Evolutionary conservation across 2,113 vertebrate genomes (phyloP).

Genomic region (Meles meles): DNA sequence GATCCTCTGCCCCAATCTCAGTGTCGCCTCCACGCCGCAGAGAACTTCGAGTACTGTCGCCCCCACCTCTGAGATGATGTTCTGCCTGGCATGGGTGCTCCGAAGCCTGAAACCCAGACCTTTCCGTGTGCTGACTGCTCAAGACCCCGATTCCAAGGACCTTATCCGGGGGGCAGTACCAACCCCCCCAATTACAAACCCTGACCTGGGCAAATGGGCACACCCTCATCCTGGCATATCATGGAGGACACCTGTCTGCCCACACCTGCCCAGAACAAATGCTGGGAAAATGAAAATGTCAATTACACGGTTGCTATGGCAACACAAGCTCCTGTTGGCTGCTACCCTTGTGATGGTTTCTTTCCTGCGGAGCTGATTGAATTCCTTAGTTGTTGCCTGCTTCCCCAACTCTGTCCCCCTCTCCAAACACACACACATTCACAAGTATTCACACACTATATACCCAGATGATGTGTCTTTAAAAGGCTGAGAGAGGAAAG

Average conservation of each 20-base stretch:
- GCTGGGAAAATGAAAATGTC: constrained; percentile 54
- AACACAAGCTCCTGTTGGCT: background rate
- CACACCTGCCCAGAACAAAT: constrained; percentile 54
- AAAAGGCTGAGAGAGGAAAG: background rate
- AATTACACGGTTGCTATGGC: constrained; percentile 53
- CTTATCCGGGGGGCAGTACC: background rate
- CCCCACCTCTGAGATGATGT: background rate
- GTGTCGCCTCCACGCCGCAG: fast-evolving
- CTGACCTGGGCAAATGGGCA: background rate
- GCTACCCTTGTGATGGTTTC: background rate
- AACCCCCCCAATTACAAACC: background rate
- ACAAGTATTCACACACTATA: background rate
- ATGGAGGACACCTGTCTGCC: background rate
- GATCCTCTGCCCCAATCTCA: background rate
- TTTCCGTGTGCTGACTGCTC: background rate
- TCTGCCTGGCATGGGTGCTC: background rate
- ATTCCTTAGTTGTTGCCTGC: background rate
- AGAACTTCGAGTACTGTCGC: no score
- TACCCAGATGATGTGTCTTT: background rate
- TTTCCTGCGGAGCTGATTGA: background rate
- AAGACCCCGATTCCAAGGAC: background rate
- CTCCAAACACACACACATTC: background rate
- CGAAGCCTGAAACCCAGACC: background rate
- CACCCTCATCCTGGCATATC: background rate
- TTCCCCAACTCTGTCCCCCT: background rate